Conservation (phyloP, 2,113 vertebrate genomes). For the Xiphorhynchus elegans region DNA sequence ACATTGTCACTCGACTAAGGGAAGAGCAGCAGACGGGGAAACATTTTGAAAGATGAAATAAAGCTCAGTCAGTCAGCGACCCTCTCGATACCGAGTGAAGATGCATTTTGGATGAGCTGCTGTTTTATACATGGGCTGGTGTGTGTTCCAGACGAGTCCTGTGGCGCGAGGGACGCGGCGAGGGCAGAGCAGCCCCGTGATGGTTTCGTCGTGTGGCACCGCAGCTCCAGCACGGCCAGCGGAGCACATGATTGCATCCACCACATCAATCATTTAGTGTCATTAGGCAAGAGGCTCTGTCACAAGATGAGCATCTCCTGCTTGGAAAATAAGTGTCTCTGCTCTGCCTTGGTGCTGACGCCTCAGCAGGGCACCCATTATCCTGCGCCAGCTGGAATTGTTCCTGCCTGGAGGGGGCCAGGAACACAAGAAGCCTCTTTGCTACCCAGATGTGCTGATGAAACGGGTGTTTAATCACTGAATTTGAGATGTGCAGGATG, state of each 20-base stretch:
- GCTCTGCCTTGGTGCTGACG: neutral
- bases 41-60: neutral
- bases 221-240: neutral
- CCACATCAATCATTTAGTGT: conserved; percentile 11
- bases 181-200: neutral
- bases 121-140: neutral
- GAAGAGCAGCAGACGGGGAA: neutral
- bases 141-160: neutral
- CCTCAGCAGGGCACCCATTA: neutral
- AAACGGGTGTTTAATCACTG: neutral
- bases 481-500: neutral
- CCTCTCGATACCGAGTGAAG: neutral
- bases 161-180: neutral
- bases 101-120: neutral
- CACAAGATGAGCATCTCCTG: neutral
- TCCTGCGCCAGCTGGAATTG: neutral
- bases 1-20: neutral
- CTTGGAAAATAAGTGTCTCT: neutral
- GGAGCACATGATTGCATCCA: neutral
- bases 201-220: neutral
- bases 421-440: neutral
- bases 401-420: neutral
- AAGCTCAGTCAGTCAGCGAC: neutral
- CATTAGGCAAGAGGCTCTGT: neutral
- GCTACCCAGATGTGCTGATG: neutral